These are phyloP conservation scores for Cantharis nigra DNA, from an alignment of 2,888 invertebrate species.

Conservation along the genomic window DNA sequence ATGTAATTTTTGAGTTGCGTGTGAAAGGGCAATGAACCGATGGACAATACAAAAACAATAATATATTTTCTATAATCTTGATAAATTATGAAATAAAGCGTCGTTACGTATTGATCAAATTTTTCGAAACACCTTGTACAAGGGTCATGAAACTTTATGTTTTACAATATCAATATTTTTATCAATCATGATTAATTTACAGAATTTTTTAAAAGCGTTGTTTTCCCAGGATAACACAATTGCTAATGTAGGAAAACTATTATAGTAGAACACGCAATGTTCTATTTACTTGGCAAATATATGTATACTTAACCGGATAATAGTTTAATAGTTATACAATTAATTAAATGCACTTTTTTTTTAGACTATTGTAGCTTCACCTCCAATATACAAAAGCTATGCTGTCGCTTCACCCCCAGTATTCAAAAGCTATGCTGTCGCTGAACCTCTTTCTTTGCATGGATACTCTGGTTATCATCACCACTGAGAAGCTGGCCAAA, in stretches of 20 bases:
- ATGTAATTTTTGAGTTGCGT: background rate
- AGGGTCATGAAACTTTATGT: background rate
- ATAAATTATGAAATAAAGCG: background rate
- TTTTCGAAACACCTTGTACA: background rate
- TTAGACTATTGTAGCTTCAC: conserved; percentile 40
- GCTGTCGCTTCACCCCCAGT: conserved; percentile 31
- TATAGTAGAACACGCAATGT: background rate
- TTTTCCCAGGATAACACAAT: background rate
- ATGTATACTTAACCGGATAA: background rate
- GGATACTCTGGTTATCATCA: conserved; percentile 14
- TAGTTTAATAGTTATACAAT: no score
- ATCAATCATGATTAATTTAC: background rate
- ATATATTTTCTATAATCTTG: background rate
- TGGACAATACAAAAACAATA: background rate
- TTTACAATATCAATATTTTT: background rate
- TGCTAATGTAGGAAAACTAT: background rate
- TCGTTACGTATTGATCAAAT: background rate
- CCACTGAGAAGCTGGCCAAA: background rate
- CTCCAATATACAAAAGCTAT: conserved; percentile 37
- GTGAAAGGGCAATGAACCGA: background rate
- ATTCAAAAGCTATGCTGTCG: conserved; percentile 31
- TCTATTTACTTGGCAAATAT: background rate
- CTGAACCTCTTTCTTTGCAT: conserved; percentile 29
- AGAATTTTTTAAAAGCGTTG: background rate
- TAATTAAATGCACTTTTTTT: conserved; percentile 16